Conservation (phyloP, 2,797 vertebrate species). For the Sebastes matsubarae region DNA sequence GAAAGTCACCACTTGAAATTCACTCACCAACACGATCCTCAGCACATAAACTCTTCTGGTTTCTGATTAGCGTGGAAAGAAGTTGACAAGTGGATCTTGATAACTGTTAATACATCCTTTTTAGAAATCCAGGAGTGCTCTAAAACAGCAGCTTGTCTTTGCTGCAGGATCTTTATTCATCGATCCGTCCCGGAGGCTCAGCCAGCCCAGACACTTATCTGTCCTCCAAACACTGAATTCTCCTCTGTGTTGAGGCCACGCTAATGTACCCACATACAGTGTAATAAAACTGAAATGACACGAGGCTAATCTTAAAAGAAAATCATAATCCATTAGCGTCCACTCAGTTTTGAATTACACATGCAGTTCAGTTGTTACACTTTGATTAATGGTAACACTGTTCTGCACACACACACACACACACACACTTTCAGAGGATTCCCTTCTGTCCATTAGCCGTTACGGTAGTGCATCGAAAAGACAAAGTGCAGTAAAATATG, state of each 20-base stretch:
- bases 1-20: not conserved
- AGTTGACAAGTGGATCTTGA: not conserved
- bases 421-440: slow-evolving; percentile 14
- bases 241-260: not conserved
- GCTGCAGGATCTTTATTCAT: slow-evolving; percentile 24
- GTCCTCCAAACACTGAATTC: slow-evolving; percentile 11
- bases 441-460: slow-evolving; percentile 21
- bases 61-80: not conserved
- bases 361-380: slow-evolving; percentile 6
- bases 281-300: slow-evolving; percentile 18
- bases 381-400: not conserved
- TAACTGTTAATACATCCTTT: not conserved
- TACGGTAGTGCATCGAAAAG: slow-evolving; percentile 6
- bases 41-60: not conserved
- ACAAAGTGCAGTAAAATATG: slow-evolving; percentile 37
- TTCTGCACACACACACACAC: not conserved
- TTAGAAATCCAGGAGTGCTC: not conserved
- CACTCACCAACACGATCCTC: not conserved
- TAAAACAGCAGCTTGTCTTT: slow-evolving; percentile 17
- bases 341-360: slow-evolving; percentile 15
- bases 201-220: slow-evolving; percentile 5
- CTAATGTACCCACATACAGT: not conserved
- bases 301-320: not conserved
- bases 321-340: slow-evolving; percentile 15
- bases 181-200: slow-evolving; percentile 4